phyloP scores from a whole-genome alignment of 2,113 vertebrate species.

The Pungitius pungitius region DNA sequence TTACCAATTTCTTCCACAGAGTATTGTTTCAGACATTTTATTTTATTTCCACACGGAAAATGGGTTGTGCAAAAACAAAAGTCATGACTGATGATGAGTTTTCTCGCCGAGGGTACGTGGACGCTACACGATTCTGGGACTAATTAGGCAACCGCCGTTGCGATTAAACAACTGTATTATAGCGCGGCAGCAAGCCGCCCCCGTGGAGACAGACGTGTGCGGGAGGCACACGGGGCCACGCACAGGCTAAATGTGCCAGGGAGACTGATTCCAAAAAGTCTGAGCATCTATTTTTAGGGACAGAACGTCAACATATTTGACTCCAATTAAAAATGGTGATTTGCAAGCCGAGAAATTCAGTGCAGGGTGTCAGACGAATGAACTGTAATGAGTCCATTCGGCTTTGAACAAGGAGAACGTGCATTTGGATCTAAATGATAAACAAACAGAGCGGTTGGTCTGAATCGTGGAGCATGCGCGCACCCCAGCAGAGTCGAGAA shows the following conservation, averaged over 20 bases:
- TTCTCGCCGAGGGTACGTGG: constrained; percentile 49
- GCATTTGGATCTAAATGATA: neutral
- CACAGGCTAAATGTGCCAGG: constrained; percentile 8
- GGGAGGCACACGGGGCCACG: constrained; percentile 8
- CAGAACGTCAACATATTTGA: constrained; percentile 16
- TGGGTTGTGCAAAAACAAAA: constrained; percentile 68
- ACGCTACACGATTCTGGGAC: constrained; percentile 49
- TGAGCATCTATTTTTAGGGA: constrained; percentile 14
- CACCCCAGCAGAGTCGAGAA: constrained; percentile 29
- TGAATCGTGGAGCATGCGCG: constrained; percentile 39
- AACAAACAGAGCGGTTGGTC: neutral
- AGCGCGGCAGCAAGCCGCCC: neutral
- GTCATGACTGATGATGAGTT: constrained; percentile 55
- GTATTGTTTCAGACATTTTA: constrained; percentile 40
- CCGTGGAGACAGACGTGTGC: neutral
- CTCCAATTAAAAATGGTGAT: neutral
- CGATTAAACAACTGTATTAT: constrained; percentile 31
- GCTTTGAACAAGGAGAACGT: neutral
- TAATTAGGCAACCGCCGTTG: constrained; percentile 61
- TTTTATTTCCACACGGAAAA: constrained; percentile 55
- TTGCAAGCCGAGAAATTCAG: neutral
- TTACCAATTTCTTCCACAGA: constrained; percentile 51
- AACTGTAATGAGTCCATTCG: neutral
- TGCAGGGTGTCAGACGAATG: neutral
- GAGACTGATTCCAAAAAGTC: too few species aligned